phyloP scores from a whole-genome alignment of 2,113 vertebrate species.

The Falcunculus frontatus region DNA sequence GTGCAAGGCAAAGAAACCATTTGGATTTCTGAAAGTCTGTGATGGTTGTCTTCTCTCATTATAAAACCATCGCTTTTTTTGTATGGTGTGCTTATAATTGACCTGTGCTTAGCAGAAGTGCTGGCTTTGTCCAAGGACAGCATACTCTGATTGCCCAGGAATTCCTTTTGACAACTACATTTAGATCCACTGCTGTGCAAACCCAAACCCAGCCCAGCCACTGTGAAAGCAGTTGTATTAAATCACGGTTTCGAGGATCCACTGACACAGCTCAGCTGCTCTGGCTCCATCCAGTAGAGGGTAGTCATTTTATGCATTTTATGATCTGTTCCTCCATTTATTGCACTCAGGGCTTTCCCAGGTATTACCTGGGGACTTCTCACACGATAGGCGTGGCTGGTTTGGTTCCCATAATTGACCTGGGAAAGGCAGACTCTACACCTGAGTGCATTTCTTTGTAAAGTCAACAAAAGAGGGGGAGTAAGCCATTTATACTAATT shows the following conservation, averaged over 20 bases:
- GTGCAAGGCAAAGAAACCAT: conserved; percentile 13
- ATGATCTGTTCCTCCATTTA: neutral
- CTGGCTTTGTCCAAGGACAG: neutral
- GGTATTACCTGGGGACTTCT: neutral
- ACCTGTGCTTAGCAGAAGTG: neutral
- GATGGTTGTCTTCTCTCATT: conserved; percentile 1
- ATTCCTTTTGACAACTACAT: neutral
- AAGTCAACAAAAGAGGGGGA: conserved; percentile 36
- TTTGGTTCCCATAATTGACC: conserved; percentile 30
- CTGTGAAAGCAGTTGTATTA: neutral
- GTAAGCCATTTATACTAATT: conserved; percentile 4
- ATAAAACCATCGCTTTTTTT: neutral
- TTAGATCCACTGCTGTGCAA: neutral
- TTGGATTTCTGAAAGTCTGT: conserved; percentile 10
- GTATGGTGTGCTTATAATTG: neutral
- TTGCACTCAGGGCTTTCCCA: neutral
- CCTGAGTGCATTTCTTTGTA: conserved; percentile 28
- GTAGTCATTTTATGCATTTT: neutral
- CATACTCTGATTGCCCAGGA: neutral
- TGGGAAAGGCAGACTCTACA: conserved; percentile 30
- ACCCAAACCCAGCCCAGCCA: neutral
- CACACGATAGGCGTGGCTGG: neutral
- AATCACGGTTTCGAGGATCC: neutral
- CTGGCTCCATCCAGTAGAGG: conserved; percentile 1
- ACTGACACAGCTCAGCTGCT: neutral